Conservation (phyloP, 2,113 vertebrate genomes). For the Sebastes schlegelii region DNA sequence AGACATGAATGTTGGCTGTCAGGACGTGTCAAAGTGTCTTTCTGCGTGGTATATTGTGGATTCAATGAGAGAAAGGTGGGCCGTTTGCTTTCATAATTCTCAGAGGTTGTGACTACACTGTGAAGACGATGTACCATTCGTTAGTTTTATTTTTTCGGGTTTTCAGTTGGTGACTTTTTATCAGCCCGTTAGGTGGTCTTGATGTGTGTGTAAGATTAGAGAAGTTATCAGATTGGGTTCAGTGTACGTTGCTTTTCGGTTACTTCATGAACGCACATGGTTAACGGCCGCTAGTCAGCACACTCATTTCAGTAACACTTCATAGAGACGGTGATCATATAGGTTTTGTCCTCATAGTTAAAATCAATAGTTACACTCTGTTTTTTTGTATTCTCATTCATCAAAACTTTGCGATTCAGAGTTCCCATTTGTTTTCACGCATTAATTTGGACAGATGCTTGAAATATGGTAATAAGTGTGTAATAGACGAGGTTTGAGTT, state of each 20-base stretch:
- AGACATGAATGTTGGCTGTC: conserved; percentile 24
- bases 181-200: conserved; percentile 20
- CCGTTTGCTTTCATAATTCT: conserved; percentile 22
- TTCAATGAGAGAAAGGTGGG: conserved; percentile 26
- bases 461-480: conserved; percentile 11
- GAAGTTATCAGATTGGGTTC: conserved; percentile 29
- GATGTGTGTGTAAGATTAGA: conserved; percentile 32
- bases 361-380: conserved; percentile 7
- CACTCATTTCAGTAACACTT: conserved; percentile 28
- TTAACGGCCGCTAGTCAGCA: conserved; percentile 17
- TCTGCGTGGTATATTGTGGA: conserved; percentile 29
- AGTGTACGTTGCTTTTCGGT: conserved; percentile 28
- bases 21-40: conserved; percentile 37
- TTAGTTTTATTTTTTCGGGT: conserved; percentile 39
- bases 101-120: conserved; percentile 58
- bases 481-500: conserved; percentile 19
- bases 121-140: conserved; percentile 56
- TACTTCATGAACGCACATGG: conserved; percentile 6
- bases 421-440: conserved; percentile 16
- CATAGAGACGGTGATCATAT: not conserved
- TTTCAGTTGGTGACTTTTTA: conserved; percentile 58
- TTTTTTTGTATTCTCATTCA: conserved; percentile 17
- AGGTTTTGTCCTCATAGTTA: conserved; percentile 18
- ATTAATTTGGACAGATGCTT: conserved; percentile 37
- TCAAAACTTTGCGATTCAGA: conserved; percentile 10